Evolutionary conservation across 2,113 vertebrate genomes (phyloP).

Genomic region (Turnix velox): DNA sequence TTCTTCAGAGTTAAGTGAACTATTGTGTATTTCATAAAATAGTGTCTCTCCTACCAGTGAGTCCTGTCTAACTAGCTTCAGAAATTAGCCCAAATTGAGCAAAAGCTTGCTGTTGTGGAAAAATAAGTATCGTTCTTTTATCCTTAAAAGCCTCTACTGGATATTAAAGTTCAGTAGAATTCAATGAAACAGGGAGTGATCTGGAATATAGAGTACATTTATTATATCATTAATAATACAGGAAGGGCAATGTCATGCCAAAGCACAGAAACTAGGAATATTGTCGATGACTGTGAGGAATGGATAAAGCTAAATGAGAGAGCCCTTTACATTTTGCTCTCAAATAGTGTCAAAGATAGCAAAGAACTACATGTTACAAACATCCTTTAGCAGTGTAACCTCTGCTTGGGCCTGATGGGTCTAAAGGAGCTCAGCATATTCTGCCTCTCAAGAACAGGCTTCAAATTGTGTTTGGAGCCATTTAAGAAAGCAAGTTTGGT

Average conservation of each 20-base stretch:
- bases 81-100: neutral
- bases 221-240: neutral
- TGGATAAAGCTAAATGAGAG: fast-evolving
- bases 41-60: neutral
- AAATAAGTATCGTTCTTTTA: neutral
- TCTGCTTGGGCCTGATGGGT: neutral
- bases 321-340: neutral
- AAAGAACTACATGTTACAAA: neutral
- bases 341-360: neutral
- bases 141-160: neutral
- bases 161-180: neutral
- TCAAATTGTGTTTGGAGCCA: neutral
- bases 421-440: neutral
- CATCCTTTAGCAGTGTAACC: neutral
- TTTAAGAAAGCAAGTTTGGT: neutral
- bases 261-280: neutral
- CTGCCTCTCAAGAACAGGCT: neutral
- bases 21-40: neutral
- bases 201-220: neutral
- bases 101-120: neutral
- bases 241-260: neutral
- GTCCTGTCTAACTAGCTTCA: neutral
- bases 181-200: neutral
- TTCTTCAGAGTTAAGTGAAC: neutral
- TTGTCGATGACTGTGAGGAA: neutral